phyloP scores from a whole-genome alignment of 2,888 invertebrate species.

The Dinocampus coccinellae region DNA sequence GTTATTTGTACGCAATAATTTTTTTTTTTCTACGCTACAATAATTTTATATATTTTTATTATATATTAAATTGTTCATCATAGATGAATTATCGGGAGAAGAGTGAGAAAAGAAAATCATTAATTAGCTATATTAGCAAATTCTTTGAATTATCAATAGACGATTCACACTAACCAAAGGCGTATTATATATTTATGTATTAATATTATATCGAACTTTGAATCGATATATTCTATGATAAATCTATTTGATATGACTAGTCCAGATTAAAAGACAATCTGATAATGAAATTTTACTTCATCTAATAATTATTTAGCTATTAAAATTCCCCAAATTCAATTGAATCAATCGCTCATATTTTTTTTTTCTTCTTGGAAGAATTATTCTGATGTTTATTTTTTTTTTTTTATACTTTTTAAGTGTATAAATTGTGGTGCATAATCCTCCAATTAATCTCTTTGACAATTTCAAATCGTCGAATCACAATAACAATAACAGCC shows the following conservation, averaged over 20 bases:
- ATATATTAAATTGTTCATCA: background rate
- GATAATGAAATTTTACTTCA: background rate
- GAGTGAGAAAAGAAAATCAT: background rate
- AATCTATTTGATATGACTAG: slow-evolving; percentile 35
- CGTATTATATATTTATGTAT: slow-evolving; percentile 1
- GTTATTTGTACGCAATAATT: no score
- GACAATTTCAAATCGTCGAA: background rate
- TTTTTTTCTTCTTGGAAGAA: background rate
- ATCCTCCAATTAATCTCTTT: background rate
- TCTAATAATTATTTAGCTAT: background rate
- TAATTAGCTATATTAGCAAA: background rate
- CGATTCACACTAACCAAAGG: background rate
- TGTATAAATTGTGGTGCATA: background rate
- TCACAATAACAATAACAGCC: background rate
- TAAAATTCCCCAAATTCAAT: background rate
- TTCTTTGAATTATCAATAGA: background rate
- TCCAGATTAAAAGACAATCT: slow-evolving; percentile 23
- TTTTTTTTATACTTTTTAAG: background rate
- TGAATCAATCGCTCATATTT: background rate
- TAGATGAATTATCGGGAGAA: background rate
- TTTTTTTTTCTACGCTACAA: background rate
- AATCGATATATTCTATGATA: slow-evolving; percentile 3
- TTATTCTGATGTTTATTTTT: background rate
- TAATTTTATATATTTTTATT: slow-evolving; percentile 5
- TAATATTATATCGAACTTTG: slow-evolving; percentile 13